A percentile compares a stretch with the other conserved stretches of the same genome.
phyloP scores from a whole-genome alignment of 64 coral and sea anemone species.

The Dendrophyllia cribrosa region DNA sequence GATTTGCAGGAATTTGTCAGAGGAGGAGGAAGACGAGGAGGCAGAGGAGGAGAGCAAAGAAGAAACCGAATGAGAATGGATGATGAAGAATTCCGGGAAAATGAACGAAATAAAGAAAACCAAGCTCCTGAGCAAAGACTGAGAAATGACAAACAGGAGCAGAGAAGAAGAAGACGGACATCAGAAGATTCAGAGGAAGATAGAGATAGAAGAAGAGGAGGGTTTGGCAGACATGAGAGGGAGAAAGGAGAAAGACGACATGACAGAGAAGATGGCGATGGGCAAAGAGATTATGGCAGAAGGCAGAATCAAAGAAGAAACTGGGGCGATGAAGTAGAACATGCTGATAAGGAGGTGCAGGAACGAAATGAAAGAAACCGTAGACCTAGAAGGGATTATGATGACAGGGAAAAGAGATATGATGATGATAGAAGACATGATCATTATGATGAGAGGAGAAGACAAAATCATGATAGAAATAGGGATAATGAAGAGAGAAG shows the following conservation, averaged over 20 bases:
- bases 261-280: background rate
- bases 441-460: background rate
- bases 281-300: background rate
- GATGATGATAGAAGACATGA: constrained; percentile 4
- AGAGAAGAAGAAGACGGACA: constrained; percentile 37
- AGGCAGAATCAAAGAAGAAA: constrained; percentile 41
- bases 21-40: constrained; percentile 23
- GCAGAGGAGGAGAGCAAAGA: background rate
- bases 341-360: constrained; percentile 12
- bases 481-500: constrained; percentile 9
- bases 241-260: constrained; percentile 22
- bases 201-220: constrained; percentile 23
- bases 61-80: constrained; percentile 34
- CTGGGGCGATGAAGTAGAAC: constrained; percentile 41
- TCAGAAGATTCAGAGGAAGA: constrained; percentile 42
- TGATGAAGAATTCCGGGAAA: constrained; percentile 43
- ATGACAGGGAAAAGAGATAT: constrained; percentile 11
- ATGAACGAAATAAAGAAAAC: constrained; percentile 52
- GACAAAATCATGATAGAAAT: background rate
- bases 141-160: constrained; percentile 6
- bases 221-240: background rate
- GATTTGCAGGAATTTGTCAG: constrained; percentile 87
- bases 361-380: constrained; percentile 44
- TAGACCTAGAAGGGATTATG: constrained; percentile 18
- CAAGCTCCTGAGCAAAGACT: constrained; percentile 25